Evolutionary conservation across 1,140 invertebrate species (phyloP).

Genomic region (Panonychus citri): DNA sequence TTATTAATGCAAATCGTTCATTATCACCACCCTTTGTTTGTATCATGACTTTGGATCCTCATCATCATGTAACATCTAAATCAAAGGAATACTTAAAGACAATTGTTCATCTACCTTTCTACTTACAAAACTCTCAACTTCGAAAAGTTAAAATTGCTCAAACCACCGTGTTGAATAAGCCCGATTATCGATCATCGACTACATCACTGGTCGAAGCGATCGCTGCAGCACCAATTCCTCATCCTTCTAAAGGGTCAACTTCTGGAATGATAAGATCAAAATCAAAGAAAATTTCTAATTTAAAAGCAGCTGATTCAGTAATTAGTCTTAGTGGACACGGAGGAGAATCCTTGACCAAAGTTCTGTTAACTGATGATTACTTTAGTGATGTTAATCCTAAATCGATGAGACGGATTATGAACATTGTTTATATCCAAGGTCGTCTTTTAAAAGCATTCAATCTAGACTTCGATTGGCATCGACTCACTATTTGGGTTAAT

Average conservation of each 20-base stretch:
- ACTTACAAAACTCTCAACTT: conserved; percentile 82
- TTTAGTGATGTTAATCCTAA: conserved; percentile 92
- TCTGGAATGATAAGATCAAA: neutral
- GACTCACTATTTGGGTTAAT: conserved; percentile 88
- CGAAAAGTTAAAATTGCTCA: conserved; percentile 63
- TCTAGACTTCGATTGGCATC: conserved; percentile 97
- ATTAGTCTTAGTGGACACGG: neutral
- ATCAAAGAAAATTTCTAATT: neutral
- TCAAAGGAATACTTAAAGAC: conserved; percentile 1
- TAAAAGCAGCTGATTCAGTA: neutral
- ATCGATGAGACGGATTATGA: conserved; percentile 86
- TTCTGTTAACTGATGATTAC: conserved; percentile 77
- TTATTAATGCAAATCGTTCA: neutral
- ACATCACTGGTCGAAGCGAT: neutral
- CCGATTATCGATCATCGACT: neutral
- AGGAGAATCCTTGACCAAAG: conserved; percentile 15
- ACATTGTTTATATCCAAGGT: conserved; percentile 75
- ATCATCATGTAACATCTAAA: conserved; percentile 22
- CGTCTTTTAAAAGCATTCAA: conserved; percentile 89
- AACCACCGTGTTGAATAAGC: conserved; percentile 33
- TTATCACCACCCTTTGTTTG: conserved; percentile 73
- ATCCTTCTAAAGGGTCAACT: neutral
- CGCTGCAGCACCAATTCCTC: neutral
- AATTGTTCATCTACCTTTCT: conserved; percentile 90
- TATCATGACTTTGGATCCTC: conserved; percentile 81